Evolutionary conservation across 2,888 invertebrate species (phyloP), one percentile per base, ranked within the genome.

Genomic region (Cataglyphis rosenhaueri): DNA sequence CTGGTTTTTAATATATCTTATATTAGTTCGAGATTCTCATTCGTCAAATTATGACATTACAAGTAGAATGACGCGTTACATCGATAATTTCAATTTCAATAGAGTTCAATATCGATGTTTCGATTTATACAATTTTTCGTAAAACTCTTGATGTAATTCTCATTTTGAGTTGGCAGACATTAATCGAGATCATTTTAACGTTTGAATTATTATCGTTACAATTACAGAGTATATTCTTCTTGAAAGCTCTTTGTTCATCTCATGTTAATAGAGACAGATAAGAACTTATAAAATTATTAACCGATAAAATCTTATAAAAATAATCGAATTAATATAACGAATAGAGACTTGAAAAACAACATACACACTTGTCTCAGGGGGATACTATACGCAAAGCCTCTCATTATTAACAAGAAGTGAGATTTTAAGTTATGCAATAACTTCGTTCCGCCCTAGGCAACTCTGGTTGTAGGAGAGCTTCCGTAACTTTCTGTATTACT

Each of bases 351-450:
- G 9, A 3, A 29, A 21, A 70, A 10, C 29, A 55, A 29, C 1
- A 38, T 52, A 52, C 21, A 32, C 57, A 70, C 5, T 48, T 32
- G 6, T 32, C 8, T 6, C 12, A 21, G 0, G 32, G 15, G 35
- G 18, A 68, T 44, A 59, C n/a, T 29, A 9, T 41, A 12, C 3
- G 44, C 21, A 38, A 81, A 57, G 62, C 48, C 44, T 75, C 52
- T 70, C 66, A 25, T 81, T 61, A 83, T 86, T 86, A 83, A 83
- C 81, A 83, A 86, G 85, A 81, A 78, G 83, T 70, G 57, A 55
- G 38, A 78, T 66, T 78, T 70, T 65, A 87, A 87, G 78, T 86
- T 87, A 87, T 44, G 85, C 83, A 83, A 85, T 86, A 87, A 87
- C 75, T 86, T 44, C 44, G 59, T 79, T 79, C 48, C 6, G 44